These are phyloP conservation scores for Fundulus diaphanus DNA, from an alignment of 2,797 vertebrate species.

Conservation along the genomic window DNA sequence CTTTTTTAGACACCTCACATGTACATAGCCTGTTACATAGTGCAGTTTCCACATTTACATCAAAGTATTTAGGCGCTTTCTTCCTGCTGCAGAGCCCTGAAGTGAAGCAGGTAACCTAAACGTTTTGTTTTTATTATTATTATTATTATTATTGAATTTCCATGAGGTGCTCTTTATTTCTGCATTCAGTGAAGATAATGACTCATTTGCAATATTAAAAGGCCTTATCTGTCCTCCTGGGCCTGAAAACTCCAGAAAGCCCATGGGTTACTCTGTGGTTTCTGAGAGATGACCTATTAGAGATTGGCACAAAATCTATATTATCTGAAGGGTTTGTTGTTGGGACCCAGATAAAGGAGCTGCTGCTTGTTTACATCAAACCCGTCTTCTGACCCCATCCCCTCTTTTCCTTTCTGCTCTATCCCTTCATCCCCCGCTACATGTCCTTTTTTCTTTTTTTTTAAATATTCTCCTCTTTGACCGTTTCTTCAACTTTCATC, in stretches of 20 bases:
- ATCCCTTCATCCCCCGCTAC: slow-evolving; percentile 6
- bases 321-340: slow-evolving; percentile 29
- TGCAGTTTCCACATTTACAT: background rate
- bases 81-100: background rate
- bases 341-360: slow-evolving; percentile 30
- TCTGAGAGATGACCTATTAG: background rate
- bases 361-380: slow-evolving; percentile 54
- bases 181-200: background rate
- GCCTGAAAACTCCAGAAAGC: background rate
- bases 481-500: background rate
- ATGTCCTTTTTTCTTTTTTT: background rate
- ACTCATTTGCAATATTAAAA: background rate
- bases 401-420: slow-evolving; percentile 3
- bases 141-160: too few species aligned
- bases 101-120: too few species aligned
- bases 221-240: background rate
- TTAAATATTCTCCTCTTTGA: background rate
- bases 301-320: slow-evolving; percentile 1
- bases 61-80: background rate
- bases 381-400: slow-evolving; percentile 33
- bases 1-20: background rate
- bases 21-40: background rate
- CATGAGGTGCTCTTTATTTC: background rate
- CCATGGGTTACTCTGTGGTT: background rate
- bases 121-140: too few species aligned